Percentiles rank a stretch among this genome's conserved stretches.
Evolutionary conservation across 2,888 invertebrate genomes (phyloP).

Genomic region (Lamellibrachia satsuma): DNA sequence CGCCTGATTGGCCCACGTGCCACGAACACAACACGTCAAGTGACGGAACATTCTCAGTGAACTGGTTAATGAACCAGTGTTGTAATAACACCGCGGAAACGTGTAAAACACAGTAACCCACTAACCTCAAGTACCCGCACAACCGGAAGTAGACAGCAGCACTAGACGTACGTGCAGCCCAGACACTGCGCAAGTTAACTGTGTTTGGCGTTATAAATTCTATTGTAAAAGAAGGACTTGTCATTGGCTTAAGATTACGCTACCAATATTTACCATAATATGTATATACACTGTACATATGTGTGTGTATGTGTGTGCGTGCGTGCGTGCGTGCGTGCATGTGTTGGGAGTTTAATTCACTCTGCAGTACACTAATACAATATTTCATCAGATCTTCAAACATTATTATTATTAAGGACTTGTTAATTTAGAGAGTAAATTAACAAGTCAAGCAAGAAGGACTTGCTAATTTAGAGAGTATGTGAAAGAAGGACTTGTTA

Average conservation of each 20-base stretch:
- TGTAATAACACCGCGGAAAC: constrained; percentile 2
- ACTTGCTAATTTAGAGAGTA: too few species aligned
- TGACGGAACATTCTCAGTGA: not conserved
- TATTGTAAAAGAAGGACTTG: not conserved
- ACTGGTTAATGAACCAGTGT: not conserved
- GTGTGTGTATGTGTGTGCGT: too few species aligned
- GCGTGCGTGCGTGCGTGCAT: too few species aligned
- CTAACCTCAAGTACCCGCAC: not conserved
- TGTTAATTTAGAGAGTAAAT: too few species aligned
- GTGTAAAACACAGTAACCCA: constrained; percentile 8
- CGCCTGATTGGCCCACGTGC: not conserved
- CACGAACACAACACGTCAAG: not conserved
- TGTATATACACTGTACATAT: not conserved
- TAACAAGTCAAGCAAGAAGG: too few species aligned
- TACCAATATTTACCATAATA: not conserved
- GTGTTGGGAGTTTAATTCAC: too few species aligned
- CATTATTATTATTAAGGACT: too few species aligned
- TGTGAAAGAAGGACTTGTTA: too few species aligned
- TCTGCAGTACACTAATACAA: too few species aligned
- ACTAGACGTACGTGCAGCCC: not conserved
- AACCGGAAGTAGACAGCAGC: not conserved
- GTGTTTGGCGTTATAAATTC: not conserved
- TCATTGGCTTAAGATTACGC: not conserved
- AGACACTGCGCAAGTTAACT: not conserved
- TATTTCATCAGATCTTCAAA: too few species aligned